Evolutionary conservation across 2,113 vertebrate genomes (phyloP), one percentile per base, ranked within the genome.

Genomic region (Brachypteracias leptosomus): DNA sequence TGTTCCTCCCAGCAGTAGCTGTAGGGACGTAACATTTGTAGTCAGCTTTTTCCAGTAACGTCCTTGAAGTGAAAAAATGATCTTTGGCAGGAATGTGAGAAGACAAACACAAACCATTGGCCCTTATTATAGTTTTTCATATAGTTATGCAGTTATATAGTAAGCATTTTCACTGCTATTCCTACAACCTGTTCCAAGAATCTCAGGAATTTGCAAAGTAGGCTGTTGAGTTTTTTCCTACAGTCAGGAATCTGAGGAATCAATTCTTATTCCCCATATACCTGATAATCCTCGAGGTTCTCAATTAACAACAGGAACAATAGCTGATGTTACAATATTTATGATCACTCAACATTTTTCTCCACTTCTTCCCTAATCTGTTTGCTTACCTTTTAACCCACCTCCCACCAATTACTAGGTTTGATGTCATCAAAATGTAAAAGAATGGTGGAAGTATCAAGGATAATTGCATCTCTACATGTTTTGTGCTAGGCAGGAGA

Each of bases 131-230:
- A 74, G 51, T 70, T 91, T 91, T 95, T 94, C 63, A 84, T 94
- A 90, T 61, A 6, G 13, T 85, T 77, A 79, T 15, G 9, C 25
- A 82, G 58, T 89, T 90, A 70, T 55, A 88, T 20, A 81, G 83
- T 93, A 94, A 93, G 90, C 88, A 92, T 80, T 97, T 97, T 92
- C 62, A 65, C 88, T 92, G 75, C 91, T 83, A 85, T 72, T 95
- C 51, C 63, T 88, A 58, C 84, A 77, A 2, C 76, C 82, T 90
- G 76, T 89, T 96, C 88, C 85, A 96, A 94, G 89, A 95, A 95
- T 93, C 93, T 95, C 61, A 84, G 65, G 80, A 95, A 94, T 94
- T 89, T 93, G 67, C 79, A 77, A 76, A 91, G 75, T 72, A 71
- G 91, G 84, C 68, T 93, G 76, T 38, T 87, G 70, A 8, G 5